Evolutionary conservation across 2,797 vertebrate species (phyloP).

Genomic region (Mareca strepera): DNA sequence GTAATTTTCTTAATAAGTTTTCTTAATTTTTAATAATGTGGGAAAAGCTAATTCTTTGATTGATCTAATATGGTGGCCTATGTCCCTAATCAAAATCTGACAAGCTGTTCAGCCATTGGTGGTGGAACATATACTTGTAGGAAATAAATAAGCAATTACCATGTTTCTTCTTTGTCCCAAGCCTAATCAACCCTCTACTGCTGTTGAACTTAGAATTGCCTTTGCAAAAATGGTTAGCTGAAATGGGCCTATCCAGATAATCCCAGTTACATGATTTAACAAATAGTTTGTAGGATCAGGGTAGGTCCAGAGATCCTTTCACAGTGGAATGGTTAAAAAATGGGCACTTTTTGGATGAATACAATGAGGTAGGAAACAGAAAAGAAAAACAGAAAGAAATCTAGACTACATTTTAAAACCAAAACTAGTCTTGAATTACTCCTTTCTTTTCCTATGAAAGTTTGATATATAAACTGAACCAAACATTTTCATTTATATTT

Average conservation of each 20-base stretch:
- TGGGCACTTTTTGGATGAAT: neutral
- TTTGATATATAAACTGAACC: neutral
- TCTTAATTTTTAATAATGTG: constrained; percentile 3
- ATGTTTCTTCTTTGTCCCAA: neutral
- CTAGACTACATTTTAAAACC: neutral
- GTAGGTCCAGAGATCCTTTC: neutral
- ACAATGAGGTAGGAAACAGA: neutral
- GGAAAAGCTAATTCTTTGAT: neutral
- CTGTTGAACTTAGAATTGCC: neutral
- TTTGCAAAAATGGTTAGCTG: neutral
- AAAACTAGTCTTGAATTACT: neutral
- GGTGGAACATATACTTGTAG: neutral
- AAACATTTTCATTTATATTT: neutral
- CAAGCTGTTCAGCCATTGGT: neutral
- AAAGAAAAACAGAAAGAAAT: neutral
- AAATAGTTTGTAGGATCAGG: neutral
- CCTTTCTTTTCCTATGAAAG: neutral
- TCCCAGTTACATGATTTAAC: neutral
- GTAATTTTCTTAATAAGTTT: constrained; percentile 70
- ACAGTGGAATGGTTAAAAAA: neutral
- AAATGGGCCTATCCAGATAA: neutral
- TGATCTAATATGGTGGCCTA: neutral
- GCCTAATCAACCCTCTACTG: neutral
- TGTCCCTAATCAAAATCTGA: neutral
- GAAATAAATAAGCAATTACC: neutral